phyloP scores from a whole-genome alignment of 2,113 vertebrate genomes.

The Myiopsitta monachus region DNA sequence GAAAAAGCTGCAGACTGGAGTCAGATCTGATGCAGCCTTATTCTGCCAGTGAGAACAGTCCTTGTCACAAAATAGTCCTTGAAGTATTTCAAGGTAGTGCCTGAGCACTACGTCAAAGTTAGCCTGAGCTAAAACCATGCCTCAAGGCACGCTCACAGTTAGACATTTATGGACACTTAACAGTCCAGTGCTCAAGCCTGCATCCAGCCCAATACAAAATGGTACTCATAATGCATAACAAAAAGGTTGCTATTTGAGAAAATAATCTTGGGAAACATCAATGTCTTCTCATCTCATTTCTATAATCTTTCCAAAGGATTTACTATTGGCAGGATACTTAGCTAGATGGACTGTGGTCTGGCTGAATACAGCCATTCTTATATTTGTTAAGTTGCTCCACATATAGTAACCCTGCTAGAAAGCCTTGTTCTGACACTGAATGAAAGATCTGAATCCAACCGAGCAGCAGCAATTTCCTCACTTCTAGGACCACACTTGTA shows the following conservation, averaged over 20 bases:
- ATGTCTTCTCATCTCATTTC: neutral
- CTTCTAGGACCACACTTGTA: constrained; percentile 20
- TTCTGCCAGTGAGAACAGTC: neutral
- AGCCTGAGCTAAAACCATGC: neutral
- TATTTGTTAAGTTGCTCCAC: neutral
- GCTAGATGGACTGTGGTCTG: neutral
- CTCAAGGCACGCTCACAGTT: neutral
- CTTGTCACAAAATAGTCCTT: neutral
- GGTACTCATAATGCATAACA: neutral
- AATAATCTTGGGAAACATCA: neutral
- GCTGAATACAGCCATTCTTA: neutral
- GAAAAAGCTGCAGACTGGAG: neutral
- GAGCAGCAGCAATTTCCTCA: neutral
- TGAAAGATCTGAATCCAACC: neutral
- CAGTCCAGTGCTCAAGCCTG: neutral
- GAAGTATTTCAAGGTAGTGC: neutral
- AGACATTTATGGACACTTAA: neutral
- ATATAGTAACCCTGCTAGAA: neutral
- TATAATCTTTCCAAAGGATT: neutral
- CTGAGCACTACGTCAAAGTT: neutral
- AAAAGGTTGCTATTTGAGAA: neutral
- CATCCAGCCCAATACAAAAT: neutral
- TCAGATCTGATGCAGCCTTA: neutral
- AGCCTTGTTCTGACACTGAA: neutral
- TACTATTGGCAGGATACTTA: neutral